These are phyloP conservation scores for Herpetotheres cachinnans DNA, from an alignment of 2,113 vertebrate species.

Conservation along the genomic window DNA sequence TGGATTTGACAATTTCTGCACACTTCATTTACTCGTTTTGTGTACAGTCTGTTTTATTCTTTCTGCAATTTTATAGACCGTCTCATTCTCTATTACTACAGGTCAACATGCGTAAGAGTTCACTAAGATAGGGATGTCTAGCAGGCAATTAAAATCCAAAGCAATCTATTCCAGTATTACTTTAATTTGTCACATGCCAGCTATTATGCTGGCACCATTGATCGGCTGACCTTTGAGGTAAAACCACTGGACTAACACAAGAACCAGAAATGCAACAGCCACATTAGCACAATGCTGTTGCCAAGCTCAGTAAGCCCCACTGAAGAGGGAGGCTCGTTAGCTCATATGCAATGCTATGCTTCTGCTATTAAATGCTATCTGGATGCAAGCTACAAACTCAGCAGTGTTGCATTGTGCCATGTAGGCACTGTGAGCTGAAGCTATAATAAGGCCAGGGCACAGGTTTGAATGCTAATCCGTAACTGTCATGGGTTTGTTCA, in stretches of 20 bases:
- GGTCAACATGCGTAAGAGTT: background rate
- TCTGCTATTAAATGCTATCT: background rate
- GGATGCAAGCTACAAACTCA: background rate
- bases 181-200: background rate
- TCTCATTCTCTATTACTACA: background rate
- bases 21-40: background rate
- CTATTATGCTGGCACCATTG: background rate
- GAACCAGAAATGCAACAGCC: background rate
- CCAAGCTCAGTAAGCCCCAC: background rate
- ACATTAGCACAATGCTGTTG: background rate
- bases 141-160: background rate
- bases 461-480: background rate
- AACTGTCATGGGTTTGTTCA: background rate
- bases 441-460: background rate
- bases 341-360: fast-evolving
- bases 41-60: background rate
- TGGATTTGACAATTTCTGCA: background rate
- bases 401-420: fast-evolving
- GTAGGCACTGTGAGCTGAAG: background rate
- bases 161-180: background rate
- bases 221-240: background rate
- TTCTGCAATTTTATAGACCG: background rate
- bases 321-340: too few relatives aligned
- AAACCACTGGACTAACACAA: background rate
- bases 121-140: background rate